Percentiles rank a stretch among this genome's conserved stretches.
Conservation (phyloP, 2,888 invertebrate genomes). For the Monopis laevigella region DNA sequence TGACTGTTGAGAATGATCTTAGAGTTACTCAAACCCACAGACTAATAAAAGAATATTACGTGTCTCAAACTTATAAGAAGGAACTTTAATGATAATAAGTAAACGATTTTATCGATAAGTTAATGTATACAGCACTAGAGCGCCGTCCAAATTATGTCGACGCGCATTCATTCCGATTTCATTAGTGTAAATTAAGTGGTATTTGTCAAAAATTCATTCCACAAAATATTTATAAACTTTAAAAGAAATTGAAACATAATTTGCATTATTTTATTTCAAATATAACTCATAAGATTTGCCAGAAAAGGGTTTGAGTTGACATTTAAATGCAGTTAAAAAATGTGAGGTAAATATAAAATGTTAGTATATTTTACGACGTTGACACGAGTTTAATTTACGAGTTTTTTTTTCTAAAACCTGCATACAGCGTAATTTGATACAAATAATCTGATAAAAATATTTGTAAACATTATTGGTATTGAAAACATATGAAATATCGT, state of each 20-base stretch:
- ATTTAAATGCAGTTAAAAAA: neutral
- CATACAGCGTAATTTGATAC: too few species aligned
- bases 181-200: conserved; percentile 65
- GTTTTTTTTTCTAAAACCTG: too few species aligned
- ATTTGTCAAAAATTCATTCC: conserved; percentile 57
- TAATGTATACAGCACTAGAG: conserved; percentile 30
- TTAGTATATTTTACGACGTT: too few species aligned
- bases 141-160: conserved; percentile 37
- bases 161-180: conserved; percentile 54
- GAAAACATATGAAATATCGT: too few species aligned
- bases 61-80: too few species aligned
- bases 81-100: too few species aligned
- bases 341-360: neutral
- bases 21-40: too few species aligned
- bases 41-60: too few species aligned
- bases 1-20: too few species aligned
- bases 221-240: conserved; percentile 55
- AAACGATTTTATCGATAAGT: neutral
- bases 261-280: neutral
- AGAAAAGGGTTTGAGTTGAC: neutral
- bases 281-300: neutral
- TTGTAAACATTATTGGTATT: too few species aligned
- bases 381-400: too few species aligned
- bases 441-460: too few species aligned
- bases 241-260: neutral